These are phyloP conservation scores for Aurelia aurita complex sp. Pacific DNA, from an alignment of 30 jellyfish, hydroid and myxozoan genomes.

Conservation along the genomic window DNA sequence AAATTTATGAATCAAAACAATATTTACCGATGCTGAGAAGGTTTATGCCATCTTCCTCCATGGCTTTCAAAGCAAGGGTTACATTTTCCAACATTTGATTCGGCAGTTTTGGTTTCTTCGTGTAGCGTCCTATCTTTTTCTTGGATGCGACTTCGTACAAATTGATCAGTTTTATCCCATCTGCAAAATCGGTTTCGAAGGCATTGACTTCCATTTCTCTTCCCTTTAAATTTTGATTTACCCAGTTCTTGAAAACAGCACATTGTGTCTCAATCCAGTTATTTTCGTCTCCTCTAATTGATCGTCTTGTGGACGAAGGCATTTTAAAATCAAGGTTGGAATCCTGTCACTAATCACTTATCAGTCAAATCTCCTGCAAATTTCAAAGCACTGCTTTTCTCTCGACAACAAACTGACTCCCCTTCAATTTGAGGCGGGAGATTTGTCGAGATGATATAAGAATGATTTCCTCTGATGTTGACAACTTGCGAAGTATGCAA, in stretches of 20 bases:
- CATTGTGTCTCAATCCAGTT: constrained; percentile 98
- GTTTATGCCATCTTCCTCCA: constrained; percentile 95
- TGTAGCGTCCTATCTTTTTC: constrained; percentile 82
- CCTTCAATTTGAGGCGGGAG: too few relatives aligned
- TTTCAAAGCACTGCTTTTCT: too few relatives aligned
- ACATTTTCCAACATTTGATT: constrained; percentile 96
- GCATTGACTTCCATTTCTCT: constrained; percentile 74
- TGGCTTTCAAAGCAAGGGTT: constrained; percentile 85
- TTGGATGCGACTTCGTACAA: constrained; percentile 90
- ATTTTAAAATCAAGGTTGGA: background rate
- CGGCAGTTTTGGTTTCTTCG: constrained; percentile 90
- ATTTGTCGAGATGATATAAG: too few relatives aligned
- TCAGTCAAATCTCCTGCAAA: too few relatives aligned
- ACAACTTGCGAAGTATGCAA: too few relatives aligned
- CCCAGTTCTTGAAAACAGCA: constrained; percentile 98
- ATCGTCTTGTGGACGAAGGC: constrained; percentile 34
- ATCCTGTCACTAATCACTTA: too few relatives aligned
- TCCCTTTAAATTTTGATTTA: constrained; percentile 70
- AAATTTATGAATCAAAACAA: background rate
- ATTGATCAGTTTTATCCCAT: constrained; percentile 89
- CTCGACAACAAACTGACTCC: too few relatives aligned
- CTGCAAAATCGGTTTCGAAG: constrained; percentile 93
- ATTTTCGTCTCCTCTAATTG: constrained; percentile 93
- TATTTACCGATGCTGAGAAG: constrained; percentile 98
- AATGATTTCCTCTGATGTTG: too few relatives aligned